These are phyloP conservation scores for Pyrrhura leucotis DNA, from an alignment of 2,797 vertebrate genomes.

Conservation along the genomic window DNA sequence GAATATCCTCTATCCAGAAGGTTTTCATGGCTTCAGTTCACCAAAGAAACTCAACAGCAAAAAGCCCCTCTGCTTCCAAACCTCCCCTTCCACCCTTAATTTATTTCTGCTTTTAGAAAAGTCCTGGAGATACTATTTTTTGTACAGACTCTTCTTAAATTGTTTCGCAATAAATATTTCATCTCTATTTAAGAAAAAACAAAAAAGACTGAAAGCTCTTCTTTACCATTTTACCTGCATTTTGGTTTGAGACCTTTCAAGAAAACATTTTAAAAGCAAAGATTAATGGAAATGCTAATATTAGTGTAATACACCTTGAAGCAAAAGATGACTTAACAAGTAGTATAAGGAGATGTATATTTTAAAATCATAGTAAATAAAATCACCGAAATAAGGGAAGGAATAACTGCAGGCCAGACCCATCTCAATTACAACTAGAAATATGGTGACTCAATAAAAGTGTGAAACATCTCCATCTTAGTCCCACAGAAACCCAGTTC, in stretches of 20 bases:
- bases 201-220: neutral
- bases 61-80: neutral
- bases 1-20: neutral
- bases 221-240: neutral
- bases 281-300: neutral
- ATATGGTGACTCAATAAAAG: neutral
- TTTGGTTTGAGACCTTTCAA: neutral
- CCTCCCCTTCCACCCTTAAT: neutral
- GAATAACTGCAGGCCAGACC: neutral
- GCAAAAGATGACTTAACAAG: neutral
- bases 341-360: neutral
- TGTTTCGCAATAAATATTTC: neutral
- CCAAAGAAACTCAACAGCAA: neutral
- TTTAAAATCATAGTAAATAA: neutral
- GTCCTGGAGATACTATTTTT: neutral
- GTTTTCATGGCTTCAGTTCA: neutral
- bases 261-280: neutral
- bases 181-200: neutral
- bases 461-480: neutral
- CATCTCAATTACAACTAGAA: neutral
- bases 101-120: neutral
- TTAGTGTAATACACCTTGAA: neutral
- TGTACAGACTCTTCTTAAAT: neutral
- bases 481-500: neutral
- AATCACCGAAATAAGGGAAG: neutral